These are phyloP conservation scores for Columbina picui DNA, from an alignment of 2,113 vertebrate genomes.

Conservation along the genomic window DNA sequence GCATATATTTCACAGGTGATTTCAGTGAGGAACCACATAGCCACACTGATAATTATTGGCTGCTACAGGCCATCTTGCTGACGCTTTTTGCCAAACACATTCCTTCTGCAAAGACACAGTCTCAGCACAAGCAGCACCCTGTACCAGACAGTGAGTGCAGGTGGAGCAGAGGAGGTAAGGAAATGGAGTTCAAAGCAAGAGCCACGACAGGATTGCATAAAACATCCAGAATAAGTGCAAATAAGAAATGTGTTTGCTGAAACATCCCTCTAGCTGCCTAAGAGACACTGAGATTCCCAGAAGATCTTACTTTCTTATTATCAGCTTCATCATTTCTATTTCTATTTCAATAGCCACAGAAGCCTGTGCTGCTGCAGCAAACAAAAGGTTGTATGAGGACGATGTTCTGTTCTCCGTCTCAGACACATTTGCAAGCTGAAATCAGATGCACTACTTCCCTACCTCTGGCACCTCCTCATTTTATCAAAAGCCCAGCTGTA, in stretches of 20 bases:
- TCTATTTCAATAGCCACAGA: neutral
- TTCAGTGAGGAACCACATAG: neutral
- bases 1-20: neutral
- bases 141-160: neutral
- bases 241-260: neutral
- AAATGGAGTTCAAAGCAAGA: neutral
- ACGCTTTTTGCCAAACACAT: neutral
- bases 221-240: neutral
- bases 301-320: neutral
- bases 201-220: neutral
- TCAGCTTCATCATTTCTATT: neutral
- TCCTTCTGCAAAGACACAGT: neutral
- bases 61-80: neutral
- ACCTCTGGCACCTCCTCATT: neutral
- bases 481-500: constrained; percentile 9
- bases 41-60: neutral
- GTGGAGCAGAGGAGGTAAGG: fast-evolving
- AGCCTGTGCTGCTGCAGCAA: neutral
- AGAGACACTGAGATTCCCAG: neutral
- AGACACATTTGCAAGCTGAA: neutral
- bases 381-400: neutral
- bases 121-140: neutral
- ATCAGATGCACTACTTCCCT: neutral
- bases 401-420: neutral
- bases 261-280: neutral